phyloP scores from a whole-genome alignment of 2,797 vertebrate species.

The Spatula clypeata region DNA sequence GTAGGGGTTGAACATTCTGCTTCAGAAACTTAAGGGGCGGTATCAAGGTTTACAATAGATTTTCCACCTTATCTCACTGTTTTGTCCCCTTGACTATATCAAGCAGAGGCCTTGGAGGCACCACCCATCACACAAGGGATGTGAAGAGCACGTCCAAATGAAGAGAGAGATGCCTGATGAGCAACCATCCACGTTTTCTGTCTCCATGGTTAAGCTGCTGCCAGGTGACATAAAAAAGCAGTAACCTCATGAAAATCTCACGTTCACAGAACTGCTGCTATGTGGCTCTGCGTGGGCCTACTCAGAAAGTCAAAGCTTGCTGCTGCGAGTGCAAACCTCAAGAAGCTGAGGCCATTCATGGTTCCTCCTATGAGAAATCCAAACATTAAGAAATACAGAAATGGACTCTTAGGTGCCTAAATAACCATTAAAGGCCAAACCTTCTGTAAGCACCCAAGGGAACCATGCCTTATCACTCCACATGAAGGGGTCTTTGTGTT shows the following conservation, averaged over 20 bases:
- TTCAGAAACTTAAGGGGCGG: background rate
- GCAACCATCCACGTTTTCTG: background rate
- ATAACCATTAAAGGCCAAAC: background rate
- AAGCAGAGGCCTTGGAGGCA: background rate
- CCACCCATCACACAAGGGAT: background rate
- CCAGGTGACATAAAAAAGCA: background rate
- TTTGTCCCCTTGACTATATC: background rate
- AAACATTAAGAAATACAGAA: background rate
- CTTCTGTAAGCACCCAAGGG: accelerated
- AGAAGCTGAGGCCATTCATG: background rate
- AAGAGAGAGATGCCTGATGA: background rate
- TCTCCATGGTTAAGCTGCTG: background rate
- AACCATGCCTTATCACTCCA: background rate
- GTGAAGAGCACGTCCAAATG: background rate
- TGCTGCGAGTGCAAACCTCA: background rate
- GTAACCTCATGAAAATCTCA: background rate
- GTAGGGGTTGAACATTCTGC: background rate
- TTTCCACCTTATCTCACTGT: background rate
- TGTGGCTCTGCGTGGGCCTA: background rate
- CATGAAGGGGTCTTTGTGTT: background rate
- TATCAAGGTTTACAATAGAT: background rate
- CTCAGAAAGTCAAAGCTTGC: background rate
- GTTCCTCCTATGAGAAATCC: background rate
- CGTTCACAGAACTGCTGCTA: background rate
- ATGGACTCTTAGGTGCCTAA: background rate